Conservation (phyloP, 2,113 vertebrate species). For the Hylia prasina region DNA sequence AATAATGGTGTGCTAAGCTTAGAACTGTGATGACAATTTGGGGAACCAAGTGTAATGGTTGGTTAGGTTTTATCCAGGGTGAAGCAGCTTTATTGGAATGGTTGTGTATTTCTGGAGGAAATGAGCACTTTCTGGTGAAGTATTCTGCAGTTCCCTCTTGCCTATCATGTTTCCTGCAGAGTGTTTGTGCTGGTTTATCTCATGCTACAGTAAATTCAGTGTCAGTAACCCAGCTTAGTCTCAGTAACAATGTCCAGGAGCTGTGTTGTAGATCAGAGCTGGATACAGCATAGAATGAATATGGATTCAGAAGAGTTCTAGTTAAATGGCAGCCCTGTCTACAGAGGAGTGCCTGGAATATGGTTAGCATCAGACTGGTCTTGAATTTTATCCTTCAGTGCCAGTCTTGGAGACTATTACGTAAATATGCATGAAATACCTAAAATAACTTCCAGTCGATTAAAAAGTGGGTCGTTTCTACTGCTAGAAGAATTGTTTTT, state of each 20-base stretch:
- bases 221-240: neutral
- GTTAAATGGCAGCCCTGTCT: neutral
- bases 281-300: neutral
- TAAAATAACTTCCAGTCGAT: slow-evolving; percentile 38
- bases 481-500: slow-evolving; percentile 47
- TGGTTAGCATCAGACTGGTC: neutral
- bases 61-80: neutral
- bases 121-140: neutral
- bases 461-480: slow-evolving; percentile 55
- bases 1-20: neutral
- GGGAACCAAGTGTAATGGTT: neutral
- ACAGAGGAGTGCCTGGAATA: neutral
- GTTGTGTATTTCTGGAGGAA: neutral
- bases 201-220: neutral
- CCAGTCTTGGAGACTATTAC: neutral
- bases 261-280: neutral
- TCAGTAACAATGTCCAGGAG: neutral
- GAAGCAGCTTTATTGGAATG: neutral
- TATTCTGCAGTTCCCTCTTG: neutral
- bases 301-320: neutral
- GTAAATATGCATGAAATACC: slow-evolving; percentile 48
- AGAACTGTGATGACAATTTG: neutral
- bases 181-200: slow-evolving; percentile 12
- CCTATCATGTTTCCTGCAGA: neutral
- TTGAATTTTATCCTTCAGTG: slow-evolving; percentile 32